Evolutionary conservation across 2,797 vertebrate species (phyloP), one percentile per base, ranked within the genome.

Genomic region (Sebastes matsubarae): DNA sequence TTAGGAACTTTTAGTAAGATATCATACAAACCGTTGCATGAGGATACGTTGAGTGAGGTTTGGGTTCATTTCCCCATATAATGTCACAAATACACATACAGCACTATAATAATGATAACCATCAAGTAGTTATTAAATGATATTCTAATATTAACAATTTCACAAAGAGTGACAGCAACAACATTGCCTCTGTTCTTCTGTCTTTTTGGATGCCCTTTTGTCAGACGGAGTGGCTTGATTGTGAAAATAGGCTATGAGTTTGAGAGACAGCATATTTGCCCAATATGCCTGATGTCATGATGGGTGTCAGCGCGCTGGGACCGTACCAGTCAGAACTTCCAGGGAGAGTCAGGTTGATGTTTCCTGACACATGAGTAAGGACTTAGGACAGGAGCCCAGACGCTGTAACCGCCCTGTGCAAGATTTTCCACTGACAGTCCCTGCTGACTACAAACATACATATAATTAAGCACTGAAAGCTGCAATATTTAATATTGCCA

Each of bases 241-340:
- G 14, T 68, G 27, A 55, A 81, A 75, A 80, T 50, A 50, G 42
- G 14, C 14, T 46, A 46, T 14, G 20, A 80, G 34, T 30, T 42
- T 32, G 34, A 71, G 20, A 74, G 64, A 57, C 52, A 64, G 24
- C 77, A 61, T 32, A 13, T 91, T 81, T 73, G 22, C 59, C 68
- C 69, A 70, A n/a, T 34, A n/a, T 25, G 76, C 42, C 79, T 85
- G 84, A 93, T 88, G 86, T 93, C 88, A 91, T 87, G 76, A 42
- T 88, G 91, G 90, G 91, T 91, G 87, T 88, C 60, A 75, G 66
- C 52, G 7, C 34, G 42, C 29, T 72, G 71, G 59, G 63, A 75
- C 59, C 59, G 30, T 82, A 90, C 50, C 71, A 75, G 80, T 90
- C 86, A 81, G 57, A 91, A 86, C 85, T 89, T 92, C 82, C 89